These are phyloP conservation scores for Enteromius argenteus DNA, from an alignment of 2,797 vertebrate species.

Conservation along the genomic window DNA sequence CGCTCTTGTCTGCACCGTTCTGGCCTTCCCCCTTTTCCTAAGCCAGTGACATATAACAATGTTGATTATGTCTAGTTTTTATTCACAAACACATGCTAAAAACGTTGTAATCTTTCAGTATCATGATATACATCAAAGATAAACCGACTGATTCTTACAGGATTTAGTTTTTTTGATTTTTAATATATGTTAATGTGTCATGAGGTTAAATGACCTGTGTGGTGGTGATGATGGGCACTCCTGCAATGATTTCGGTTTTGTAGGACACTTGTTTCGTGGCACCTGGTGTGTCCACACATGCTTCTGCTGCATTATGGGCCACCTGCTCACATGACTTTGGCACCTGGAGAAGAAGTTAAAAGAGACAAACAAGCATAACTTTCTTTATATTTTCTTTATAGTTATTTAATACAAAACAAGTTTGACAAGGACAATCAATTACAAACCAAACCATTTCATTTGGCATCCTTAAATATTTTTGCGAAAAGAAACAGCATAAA, in stretches of 20 bases:
- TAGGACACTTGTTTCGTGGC: slow-evolving; percentile 93
- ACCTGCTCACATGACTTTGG: slow-evolving; percentile 86
- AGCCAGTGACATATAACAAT: neutral
- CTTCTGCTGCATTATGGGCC: slow-evolving; percentile 73
- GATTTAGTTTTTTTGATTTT: neutral
- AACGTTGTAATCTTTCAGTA: neutral
- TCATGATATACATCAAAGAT: neutral
- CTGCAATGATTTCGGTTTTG: slow-evolving; percentile 93
- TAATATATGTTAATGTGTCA: neutral
- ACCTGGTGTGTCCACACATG: slow-evolving; percentile 79
- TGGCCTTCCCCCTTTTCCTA: slow-evolving; percentile 35
- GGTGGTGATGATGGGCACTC: slow-evolving; percentile 91
- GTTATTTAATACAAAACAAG: neutral
- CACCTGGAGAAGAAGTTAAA: slow-evolving; percentile 77
- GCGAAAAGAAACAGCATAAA: neutral
- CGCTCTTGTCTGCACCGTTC: slow-evolving; percentile 47
- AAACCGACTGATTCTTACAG: neutral
- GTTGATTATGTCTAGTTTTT: neutral
- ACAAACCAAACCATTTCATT: neutral
- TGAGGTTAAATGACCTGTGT: slow-evolving; percentile 83
- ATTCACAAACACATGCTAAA: neutral
- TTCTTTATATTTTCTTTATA: neutral
- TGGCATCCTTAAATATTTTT: neutral
- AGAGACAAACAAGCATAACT: neutral
- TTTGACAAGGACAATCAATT: neutral